phyloP scores from a whole-genome alignment of 2,888 invertebrate species.

The Limnephilus rhombicus region DNA sequence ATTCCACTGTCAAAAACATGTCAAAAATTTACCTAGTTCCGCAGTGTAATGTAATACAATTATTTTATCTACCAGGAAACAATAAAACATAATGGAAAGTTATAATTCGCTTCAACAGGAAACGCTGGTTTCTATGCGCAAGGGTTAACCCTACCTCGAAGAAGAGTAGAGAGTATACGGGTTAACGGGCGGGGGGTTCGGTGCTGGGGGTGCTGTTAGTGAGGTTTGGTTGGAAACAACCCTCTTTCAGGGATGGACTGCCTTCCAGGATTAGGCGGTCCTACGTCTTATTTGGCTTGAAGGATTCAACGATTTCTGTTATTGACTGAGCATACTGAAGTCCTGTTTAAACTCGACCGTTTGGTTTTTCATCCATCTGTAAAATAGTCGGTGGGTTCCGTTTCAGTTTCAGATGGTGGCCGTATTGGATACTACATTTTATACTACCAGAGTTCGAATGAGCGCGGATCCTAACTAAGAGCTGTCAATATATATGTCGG shows the following conservation, averaged over 20 bases:
- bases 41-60: not conserved
- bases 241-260: not conserved
- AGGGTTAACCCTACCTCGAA: conserved; percentile 26
- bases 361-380: too few relatives aligned
- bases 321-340: too few relatives aligned
- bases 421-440: too few relatives aligned
- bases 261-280: not conserved
- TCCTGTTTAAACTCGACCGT: too few relatives aligned
- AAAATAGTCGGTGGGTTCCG: too few relatives aligned
- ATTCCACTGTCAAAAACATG: not conserved
- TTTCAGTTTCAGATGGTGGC: too few relatives aligned
- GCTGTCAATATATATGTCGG: too few relatives aligned
- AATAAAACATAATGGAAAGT: not conserved
- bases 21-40: not conserved
- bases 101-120: not conserved
- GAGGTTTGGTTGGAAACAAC: not conserved
- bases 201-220: not conserved
- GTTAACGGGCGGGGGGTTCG: conserved; percentile 25
- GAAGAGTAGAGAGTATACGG: conserved; percentile 12
- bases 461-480: too few relatives aligned
- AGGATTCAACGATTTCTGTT: not conserved
- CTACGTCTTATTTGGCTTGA: not conserved
- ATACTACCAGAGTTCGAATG: too few relatives aligned
- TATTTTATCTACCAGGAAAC: not conserved
- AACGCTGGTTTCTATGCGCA: not conserved